phyloP scores from a whole-genome alignment of 37 sponge, comb jelly and placozoan genomes.

The Cladorhizidae sp. region DNA sequence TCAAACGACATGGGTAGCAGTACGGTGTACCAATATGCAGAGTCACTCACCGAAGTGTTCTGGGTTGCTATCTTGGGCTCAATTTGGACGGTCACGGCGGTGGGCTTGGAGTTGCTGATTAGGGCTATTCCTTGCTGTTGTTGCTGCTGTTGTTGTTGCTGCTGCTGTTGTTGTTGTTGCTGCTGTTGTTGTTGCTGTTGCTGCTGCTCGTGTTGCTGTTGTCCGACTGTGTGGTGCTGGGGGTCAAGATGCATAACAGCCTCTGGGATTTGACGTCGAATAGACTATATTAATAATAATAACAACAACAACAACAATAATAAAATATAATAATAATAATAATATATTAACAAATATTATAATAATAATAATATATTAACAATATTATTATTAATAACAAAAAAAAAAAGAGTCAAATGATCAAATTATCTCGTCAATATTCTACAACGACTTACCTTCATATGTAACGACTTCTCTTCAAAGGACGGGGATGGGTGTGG shows the following conservation, averaged over 20 bases:
- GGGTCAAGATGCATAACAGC: not conserved
- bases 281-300: not conserved
- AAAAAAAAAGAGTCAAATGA: not conserved
- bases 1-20: no score
- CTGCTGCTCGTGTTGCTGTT: not conserved
- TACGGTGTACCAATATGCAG: no score
- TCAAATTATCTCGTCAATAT: not conserved
- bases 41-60: not conserved
- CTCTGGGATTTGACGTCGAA: not conserved
- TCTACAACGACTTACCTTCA: not conserved
- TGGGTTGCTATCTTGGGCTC: not conserved
- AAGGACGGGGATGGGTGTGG: not conserved
- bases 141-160: slow-evolving; percentile 1
- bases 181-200: not conserved
- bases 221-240: not conserved
- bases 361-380: no score
- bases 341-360: not conserved
- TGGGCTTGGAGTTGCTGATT: not conserved
- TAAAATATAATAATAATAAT: not conserved
- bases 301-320: not conserved
- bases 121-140: not conserved
- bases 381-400: no score
- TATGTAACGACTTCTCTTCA: not conserved
- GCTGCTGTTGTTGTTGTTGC: slow-evolving; percentile 7
- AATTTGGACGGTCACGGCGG: slow-evolving; percentile 1